Evolutionary conservation across 2,888 invertebrate species (phyloP), one percentile per base, ranked within the genome.

Genomic region (Pachymerium ferrugineum): DNA sequence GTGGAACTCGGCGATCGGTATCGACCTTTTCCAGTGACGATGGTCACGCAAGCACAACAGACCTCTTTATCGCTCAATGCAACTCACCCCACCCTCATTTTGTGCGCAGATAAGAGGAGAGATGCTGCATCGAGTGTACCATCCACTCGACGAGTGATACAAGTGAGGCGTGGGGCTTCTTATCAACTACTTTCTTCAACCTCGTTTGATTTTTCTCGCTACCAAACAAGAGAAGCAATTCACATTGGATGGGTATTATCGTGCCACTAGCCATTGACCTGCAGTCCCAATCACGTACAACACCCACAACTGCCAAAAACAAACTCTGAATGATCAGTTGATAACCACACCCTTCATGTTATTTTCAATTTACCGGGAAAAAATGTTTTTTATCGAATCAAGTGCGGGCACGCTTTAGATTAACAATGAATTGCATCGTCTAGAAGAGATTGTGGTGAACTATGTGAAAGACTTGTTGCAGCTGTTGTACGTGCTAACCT

Each of bases 1-100:
- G 62, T 62, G 62, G 62, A 62, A 62, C 62, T 62, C 62, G 62
- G 62, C 62, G 62, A 62, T 62, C 62, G 62, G 62, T 62, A 62
- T 62, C 62, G 62, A 62, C 62, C 62, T 62, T 28, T 62, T 62
- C 28, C 62, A 25, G 62, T 62, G 62, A 62, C 62, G 62, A 62
- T 25, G 62, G 62, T 62, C 62, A 62, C 62, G 62, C 62, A 62
- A 62, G 62, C 62, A 62, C 62, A 62, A 62, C 62, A 62, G 62
- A 62, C 62, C 62, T 62, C 62, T 62, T 62, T 62, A 62, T 62
- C 62, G 62, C 62, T 62, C 62, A 62, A 62, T 28, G 62, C 62
- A 62, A 62, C 62, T 16, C 62, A 62, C 62, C 62, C 62, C 28
- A 22, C 62, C 22, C 62, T 62, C 62, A 62, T 62, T 62, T 62